Base-by-base conservation (phyloP, 2,888 invertebrate species). In the Glaucopsyche alexis region DNA sequence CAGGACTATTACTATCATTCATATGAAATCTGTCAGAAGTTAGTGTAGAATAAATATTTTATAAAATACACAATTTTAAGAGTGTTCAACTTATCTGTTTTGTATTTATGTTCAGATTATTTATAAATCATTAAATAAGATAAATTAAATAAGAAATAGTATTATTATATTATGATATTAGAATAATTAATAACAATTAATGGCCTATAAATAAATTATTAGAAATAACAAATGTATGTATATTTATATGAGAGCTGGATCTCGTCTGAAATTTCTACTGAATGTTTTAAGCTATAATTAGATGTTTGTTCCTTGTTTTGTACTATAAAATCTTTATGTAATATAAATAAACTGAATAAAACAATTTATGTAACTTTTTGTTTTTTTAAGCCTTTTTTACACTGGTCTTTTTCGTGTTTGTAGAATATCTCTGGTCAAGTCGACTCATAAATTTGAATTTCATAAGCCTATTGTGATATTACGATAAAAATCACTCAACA, bases 311-410 rank as follows among this genome's bases (percentile, higher is more conserved):
- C 69, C 69, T 69, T 69, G 38, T 69, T 69, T 69, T 69, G 69
- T 69, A 69, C 49, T 69, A 69, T 69, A 69, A 49, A 69, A 69
- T 47, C 47, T 69, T 49, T 69, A 49, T 69, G 69, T 69, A 47
- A 47, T 69, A 49, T 69, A 69, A 69, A 69, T 49, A 49, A 13
- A n/a, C 42, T 42, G 13, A 69, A 69, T 69, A 69, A 67, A 69
- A 69, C 3, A 69, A 29, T 49, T 49, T 69, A 49, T 49, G 5
- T 16, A 49, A 69, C 29, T 7, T 6, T 49, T 69, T 49, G 13
- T 69, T 47, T 69, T 4, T 69, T 13, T 13, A 5, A 42, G 7
- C 42, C 42, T 42, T 1, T 42, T 42, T 42, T 42, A 42, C 42
- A 7, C 42, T 42, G 8, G 6, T 7, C 6, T 7, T 8, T 7